These are phyloP conservation scores for Platanista minor DNA, from an alignment of 2,113 vertebrate genomes.

Conservation along the genomic window DNA sequence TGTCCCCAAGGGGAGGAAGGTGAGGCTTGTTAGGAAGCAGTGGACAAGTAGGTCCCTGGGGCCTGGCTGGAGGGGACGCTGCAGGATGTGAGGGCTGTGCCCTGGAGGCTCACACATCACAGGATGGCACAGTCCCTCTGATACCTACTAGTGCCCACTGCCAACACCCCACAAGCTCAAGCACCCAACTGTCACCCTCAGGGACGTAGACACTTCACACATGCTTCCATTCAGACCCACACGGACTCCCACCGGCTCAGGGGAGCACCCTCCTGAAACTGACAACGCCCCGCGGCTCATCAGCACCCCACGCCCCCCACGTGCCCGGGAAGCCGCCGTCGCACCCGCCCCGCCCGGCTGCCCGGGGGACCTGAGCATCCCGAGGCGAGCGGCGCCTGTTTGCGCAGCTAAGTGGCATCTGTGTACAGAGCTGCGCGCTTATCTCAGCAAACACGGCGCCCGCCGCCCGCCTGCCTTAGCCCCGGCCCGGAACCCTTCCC, in stretches of 20 bases:
- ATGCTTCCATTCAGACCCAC: background rate
- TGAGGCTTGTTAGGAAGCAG: background rate
- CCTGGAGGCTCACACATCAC: background rate
- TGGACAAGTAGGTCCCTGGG: background rate
- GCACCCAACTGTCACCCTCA: background rate
- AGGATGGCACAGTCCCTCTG: background rate
- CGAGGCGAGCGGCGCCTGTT: conserved; percentile 13
- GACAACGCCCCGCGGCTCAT: background rate
- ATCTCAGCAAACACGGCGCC: conserved; percentile 56
- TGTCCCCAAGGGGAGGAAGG: background rate
- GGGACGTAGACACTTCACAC: background rate
- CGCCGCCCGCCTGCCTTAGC: background rate
- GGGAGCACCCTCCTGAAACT: background rate
- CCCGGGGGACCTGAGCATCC: background rate
- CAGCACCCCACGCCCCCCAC: rapidly evolving
- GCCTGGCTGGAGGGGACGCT: background rate
- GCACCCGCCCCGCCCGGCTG: no score
- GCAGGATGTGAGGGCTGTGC: background rate
- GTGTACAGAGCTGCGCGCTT: conserved; percentile 54
- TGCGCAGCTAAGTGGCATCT: conserved; percentile 57
- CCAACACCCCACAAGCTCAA: background rate
- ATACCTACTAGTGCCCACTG: background rate
- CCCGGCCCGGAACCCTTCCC: background rate
- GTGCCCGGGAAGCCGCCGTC: background rate
- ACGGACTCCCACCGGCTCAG: background rate